These are phyloP conservation scores for Drosophila navojoa DNA, from an alignment of 1,140 invertebrate genomes.

Conservation along the genomic window DNA sequence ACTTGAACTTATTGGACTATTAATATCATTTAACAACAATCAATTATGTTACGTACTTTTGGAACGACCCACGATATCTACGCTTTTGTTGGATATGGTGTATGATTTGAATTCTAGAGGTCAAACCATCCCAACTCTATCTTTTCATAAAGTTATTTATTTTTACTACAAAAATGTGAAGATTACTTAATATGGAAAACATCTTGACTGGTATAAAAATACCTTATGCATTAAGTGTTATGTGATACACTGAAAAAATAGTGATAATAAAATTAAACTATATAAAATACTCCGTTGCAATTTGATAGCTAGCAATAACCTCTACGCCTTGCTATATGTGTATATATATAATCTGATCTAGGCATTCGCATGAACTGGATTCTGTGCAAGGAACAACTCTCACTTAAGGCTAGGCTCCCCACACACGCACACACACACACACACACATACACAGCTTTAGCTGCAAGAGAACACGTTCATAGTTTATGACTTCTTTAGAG, in stretches of 20 bases:
- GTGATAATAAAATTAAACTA: not conserved
- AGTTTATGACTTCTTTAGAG: constrained; percentile 29
- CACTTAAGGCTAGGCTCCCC: constrained; percentile 8
- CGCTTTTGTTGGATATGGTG: too few relatives aligned
- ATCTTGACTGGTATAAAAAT: too few relatives aligned
- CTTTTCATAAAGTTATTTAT: too few relatives aligned
- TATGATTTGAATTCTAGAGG: not conserved
- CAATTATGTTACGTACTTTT: too few relatives aligned
- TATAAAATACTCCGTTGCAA: not conserved
- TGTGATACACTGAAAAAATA: not conserved
- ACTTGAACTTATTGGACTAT: too few relatives aligned
- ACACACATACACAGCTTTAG: not conserved
- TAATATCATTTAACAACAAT: too few relatives aligned
- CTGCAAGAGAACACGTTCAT: not conserved
- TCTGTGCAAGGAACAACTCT: constrained; percentile 1
- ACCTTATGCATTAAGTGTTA: too few relatives aligned
- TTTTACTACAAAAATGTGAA: too few relatives aligned
- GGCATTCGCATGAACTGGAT: not conserved
- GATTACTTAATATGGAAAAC: too few relatives aligned
- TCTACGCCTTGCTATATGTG: not conserved
- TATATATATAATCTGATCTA: not conserved
- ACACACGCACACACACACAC: constrained; percentile 8
- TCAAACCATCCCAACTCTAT: too few relatives aligned
- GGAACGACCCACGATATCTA: too few relatives aligned
- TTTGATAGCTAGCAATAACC: not conserved